Evolutionary conservation across 2,888 invertebrate genomes (phyloP), one percentile per base, ranked within the genome.

Genomic region (Melanophora roralis): DNA sequence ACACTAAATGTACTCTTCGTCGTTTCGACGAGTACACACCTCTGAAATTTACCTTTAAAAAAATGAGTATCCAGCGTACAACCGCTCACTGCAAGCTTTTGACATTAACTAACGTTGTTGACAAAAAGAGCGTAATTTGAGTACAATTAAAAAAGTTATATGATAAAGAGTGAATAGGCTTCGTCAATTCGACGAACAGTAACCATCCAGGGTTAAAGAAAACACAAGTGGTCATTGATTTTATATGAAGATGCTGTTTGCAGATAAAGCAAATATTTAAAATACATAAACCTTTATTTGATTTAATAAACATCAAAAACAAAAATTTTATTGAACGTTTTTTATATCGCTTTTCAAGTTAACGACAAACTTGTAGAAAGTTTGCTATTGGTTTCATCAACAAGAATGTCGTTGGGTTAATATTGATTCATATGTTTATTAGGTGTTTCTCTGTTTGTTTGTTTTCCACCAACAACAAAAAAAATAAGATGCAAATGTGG

Each of bases 391-490:
- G 11, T 6, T 5, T 23, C 7, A 14, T 47, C n/a, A 21, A 11
- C 11, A 45, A 27, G 27, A 27, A 27, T 27, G 27, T 9, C 38
- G 19, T 16, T 78, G 53, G 53, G n/a, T 72, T 65, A 72, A 68
- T 78, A 78, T 72, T 72, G 72, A 62, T 40, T 47, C 38, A 78
- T 51, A 55, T 77, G 65, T 27, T 38, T 59, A 16, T 55, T 27
- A 51, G 12, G 32, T 21, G 32, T 43, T 51, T 19, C 38, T 16
- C 16, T n/a, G 9, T 38, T 49, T 45, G 9, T 32, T 38, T 27
- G 4, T 16, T 75, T 47, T 53, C 53, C 43, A 14, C 34, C 16
- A 47, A 21, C 1, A 67, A 47, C 19, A 47, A 1, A 40, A 55
- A 55, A 68, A 40, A 57, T 72, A 57, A 51, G 57, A 49, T n/a